These are phyloP conservation scores for Gobius niger DNA, from an alignment of 2,113 vertebrate genomes.

Conservation along the genomic window DNA sequence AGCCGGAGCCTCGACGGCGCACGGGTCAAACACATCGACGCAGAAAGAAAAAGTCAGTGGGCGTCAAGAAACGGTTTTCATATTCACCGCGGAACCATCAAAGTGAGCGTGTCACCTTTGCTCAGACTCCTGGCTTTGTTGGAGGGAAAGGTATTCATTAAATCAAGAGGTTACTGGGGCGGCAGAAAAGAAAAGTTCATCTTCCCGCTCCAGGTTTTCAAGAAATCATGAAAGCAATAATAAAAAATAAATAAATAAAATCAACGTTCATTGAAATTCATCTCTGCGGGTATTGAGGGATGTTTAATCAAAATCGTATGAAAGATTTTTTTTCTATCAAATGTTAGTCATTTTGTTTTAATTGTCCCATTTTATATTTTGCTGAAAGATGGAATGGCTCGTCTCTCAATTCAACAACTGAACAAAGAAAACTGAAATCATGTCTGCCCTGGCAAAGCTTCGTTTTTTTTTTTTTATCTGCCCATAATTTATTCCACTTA, in stretches of 20 bases:
- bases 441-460: too few species aligned
- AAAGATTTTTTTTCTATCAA: too few species aligned
- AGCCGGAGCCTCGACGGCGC: neutral
- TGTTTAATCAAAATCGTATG: neutral
- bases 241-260: neutral
- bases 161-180: conserved; percentile 1
- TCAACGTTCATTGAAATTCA: too few species aligned
- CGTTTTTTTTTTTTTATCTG: too few species aligned
- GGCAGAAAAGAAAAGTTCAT: neutral
- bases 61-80: neutral
- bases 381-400: too few species aligned
- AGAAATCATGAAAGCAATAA: neutral
- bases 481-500: too few species aligned
- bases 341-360: too few species aligned
- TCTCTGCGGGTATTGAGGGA: neutral
- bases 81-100: neutral
- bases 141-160: neutral
- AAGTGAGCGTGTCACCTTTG: neutral
- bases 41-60: neutral
- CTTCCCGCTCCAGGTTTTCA: neutral
- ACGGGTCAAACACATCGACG: conserved; percentile 1
- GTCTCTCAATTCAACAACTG: too few species aligned
- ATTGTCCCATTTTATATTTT: too few species aligned
- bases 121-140: neutral
- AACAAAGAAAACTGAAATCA: too few species aligned